phyloP scores from a whole-genome alignment of 2,113 vertebrate species.

The Rhadina sibilatrix region DNA sequence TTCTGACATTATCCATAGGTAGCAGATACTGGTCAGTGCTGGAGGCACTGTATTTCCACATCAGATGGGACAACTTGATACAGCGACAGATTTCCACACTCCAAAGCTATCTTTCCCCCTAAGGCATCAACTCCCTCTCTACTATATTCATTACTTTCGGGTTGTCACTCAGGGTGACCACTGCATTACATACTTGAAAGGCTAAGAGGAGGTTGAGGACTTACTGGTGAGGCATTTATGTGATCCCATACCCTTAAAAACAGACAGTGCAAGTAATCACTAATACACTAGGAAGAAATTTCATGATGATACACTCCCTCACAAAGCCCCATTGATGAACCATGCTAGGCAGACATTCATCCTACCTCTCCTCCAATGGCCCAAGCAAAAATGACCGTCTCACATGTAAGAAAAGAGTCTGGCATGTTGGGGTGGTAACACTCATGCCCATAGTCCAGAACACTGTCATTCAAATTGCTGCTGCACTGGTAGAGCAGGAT shows the following conservation, averaged over 20 bases:
- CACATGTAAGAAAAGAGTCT: conserved; percentile 83
- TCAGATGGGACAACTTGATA: background rate
- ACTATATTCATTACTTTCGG: background rate
- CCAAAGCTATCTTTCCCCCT: background rate
- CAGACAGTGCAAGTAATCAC: background rate
- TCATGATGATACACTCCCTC: background rate
- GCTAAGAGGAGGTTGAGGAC: background rate
- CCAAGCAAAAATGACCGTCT: conserved; percentile 87
- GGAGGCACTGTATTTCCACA: background rate
- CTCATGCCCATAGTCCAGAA: conserved; percentile 80
- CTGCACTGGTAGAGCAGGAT: conserved; percentile 87
- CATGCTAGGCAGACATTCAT: background rate
- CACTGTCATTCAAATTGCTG: conserved; percentile 76
- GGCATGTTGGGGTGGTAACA: conserved; percentile 91
- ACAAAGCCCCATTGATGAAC: background rate
- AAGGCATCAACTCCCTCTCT: background rate
- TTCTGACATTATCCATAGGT: background rate
- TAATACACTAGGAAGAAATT: background rate
- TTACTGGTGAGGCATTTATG: background rate
- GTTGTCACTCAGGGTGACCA: background rate
- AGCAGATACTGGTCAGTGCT: background rate
- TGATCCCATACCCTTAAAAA: background rate
- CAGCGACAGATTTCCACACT: accelerated
- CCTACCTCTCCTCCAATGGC: conserved; percentile 89
- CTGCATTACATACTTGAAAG: background rate